A percentile compares a stretch with the other conserved stretches of the same genome.
Conservation (phyloP, 2,113 vertebrate species). For the Alouatta palliata region DNA sequence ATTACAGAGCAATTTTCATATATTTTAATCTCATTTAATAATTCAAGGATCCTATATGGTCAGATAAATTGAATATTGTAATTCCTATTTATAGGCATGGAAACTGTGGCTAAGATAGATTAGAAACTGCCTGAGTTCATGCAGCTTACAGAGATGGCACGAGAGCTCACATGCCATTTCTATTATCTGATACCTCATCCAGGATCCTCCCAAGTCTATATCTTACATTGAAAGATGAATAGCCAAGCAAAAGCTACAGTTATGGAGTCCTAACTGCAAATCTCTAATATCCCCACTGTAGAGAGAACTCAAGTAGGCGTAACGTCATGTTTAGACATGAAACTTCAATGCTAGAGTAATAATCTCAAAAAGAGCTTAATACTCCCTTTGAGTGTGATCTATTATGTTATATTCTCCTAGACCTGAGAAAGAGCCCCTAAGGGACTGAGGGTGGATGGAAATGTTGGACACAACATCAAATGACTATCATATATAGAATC, state of each 20-base stretch:
- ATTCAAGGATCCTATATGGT: neutral
- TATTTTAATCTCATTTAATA: neutral
- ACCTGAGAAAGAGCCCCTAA: neutral
- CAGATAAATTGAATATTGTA: neutral
- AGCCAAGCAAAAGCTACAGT: neutral
- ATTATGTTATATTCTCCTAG: neutral
- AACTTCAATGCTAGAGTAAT: neutral
- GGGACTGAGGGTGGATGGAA: neutral
- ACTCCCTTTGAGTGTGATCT: neutral
- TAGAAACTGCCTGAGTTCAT: neutral
- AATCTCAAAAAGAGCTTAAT: neutral
- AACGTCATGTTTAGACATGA: neutral
- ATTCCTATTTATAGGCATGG: neutral
- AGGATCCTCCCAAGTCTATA: neutral
- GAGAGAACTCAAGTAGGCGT: neutral
- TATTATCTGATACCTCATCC: neutral
- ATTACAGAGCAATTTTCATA: neutral
- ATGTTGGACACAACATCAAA: neutral
- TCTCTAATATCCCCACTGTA: neutral
- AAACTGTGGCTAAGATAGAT: neutral
- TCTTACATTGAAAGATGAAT: neutral
- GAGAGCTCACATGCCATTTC: neutral
- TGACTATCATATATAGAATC: neutral
- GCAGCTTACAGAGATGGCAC: neutral
- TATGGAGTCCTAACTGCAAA: neutral